Evolutionary conservation across 2,797 vertebrate genomes (phyloP).

Genomic region (Halcyon leucocephala): DNA sequence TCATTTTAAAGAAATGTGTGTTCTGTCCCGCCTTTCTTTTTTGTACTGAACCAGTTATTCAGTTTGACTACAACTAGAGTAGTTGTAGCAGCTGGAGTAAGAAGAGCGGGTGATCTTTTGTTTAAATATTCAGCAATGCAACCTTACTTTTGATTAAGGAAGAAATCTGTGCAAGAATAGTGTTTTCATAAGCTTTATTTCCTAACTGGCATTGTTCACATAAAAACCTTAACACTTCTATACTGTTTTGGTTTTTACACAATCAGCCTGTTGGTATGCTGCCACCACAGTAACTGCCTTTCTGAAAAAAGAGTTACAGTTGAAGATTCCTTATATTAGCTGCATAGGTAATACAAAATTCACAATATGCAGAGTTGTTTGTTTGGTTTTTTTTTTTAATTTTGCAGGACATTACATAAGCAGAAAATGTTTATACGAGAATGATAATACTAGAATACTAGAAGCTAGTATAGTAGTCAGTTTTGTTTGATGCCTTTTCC

Average conservation of each 20-base stretch:
- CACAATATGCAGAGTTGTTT: neutral
- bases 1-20: slow-evolving; percentile 39
- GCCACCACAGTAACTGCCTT: slow-evolving; percentile 26
- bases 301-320: slow-evolving; percentile 60
- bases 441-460: slow-evolving; percentile 15
- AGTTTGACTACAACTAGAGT: neutral
- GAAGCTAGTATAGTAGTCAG: neutral
- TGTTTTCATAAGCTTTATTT: slow-evolving; percentile 39
- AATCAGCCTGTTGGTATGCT: slow-evolving; percentile 17
- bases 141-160: neutral
- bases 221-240: slow-evolving; percentile 23
- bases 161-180: neutral
- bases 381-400: neutral
- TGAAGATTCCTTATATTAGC: slow-evolving; percentile 59
- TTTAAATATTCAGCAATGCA: neutral
- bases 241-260: neutral
- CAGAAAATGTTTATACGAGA: slow-evolving; percentile 52
- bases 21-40: neutral
- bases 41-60: neutral
- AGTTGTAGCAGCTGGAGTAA: neutral
- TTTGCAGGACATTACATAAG: slow-evolving; percentile 54
- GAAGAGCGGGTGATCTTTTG: neutral
- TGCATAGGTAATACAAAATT: slow-evolving; percentile 49
- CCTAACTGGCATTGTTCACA: neutral
- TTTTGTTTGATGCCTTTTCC: neutral